Percentiles rank a stretch among this genome's conserved stretches.
These are phyloP conservation scores for Darevskia nairensis DNA, from an alignment of 2,797 vertebrate species.

Conservation along the genomic window DNA sequence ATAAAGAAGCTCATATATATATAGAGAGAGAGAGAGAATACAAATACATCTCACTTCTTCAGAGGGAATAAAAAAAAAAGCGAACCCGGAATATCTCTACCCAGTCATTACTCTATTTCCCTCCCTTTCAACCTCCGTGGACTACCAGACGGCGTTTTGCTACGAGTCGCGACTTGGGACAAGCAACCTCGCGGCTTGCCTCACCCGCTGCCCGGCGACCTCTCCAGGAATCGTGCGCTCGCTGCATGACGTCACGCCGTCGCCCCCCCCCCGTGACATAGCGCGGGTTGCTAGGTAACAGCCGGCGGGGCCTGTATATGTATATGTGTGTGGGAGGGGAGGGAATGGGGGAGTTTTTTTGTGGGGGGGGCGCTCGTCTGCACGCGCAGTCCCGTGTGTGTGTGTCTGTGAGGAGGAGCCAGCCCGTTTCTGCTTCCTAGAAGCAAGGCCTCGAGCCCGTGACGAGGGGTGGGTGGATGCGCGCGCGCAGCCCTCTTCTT, in stretches of 20 bases:
- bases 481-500: too few relatives aligned
- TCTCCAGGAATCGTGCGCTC: neutral
- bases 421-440: too few relatives aligned
- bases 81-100: neutral
- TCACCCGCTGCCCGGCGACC: too few relatives aligned
- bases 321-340: neutral
- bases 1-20: too few relatives aligned
- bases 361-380: neutral
- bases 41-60: too few relatives aligned
- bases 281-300: too few relatives aligned
- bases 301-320: neutral
- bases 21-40: too few relatives aligned
- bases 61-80: too few relatives aligned
- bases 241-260: neutral
- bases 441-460: too few relatives aligned
- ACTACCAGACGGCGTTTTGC: neutral
- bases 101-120: neutral
- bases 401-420: too few relatives aligned
- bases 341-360: neutral
- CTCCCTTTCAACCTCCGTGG: neutral
- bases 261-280: too few relatives aligned
- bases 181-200: neutral
- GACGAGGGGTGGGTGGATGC: too few relatives aligned
- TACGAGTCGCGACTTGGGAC: neutral
- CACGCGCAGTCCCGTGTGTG: neutral